Conservation (phyloP, 2,113 vertebrate genomes). For the Poeciliopsis occidentalis region DNA sequence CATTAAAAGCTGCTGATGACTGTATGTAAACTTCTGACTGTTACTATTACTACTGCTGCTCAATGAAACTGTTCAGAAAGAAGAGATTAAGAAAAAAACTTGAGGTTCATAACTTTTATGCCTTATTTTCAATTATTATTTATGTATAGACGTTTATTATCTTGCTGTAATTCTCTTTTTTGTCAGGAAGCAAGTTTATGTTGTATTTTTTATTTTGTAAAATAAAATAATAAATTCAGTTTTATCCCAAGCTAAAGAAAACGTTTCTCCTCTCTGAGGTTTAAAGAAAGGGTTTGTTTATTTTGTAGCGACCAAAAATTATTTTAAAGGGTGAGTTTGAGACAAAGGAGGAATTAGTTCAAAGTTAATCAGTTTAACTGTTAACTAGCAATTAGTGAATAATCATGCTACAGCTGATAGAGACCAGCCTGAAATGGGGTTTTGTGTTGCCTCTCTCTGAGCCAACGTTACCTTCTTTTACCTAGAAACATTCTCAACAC, state of each 20-base stretch:
- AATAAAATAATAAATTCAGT: too few species aligned
- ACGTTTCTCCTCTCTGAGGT: neutral
- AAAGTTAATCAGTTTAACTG: neutral
- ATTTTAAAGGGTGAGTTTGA: neutral
- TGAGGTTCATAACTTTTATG: too few species aligned
- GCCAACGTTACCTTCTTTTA: neutral
- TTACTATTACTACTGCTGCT: too few species aligned
- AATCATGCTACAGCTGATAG: too few species aligned
- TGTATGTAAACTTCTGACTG: neutral
- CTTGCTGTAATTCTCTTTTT: too few species aligned
- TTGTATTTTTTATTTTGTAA: too few species aligned
- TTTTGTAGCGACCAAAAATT: neutral
- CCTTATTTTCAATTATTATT: neutral
- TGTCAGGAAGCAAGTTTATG: too few species aligned
- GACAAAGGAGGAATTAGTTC: neutral
- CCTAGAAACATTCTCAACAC: neutral
- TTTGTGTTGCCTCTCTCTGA: neutral
- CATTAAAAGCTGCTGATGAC: neutral
- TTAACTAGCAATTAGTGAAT: too few species aligned
- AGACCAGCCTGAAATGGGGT: neutral
- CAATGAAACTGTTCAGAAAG: neutral
- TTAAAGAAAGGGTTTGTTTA: neutral
- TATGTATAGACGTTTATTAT: neutral
- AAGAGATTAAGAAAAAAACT: neutral
- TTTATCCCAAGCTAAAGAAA: too few species aligned